Base-by-base conservation (phyloP, 2,888 invertebrate genomes). In the Notodonta ziczac region DNA sequence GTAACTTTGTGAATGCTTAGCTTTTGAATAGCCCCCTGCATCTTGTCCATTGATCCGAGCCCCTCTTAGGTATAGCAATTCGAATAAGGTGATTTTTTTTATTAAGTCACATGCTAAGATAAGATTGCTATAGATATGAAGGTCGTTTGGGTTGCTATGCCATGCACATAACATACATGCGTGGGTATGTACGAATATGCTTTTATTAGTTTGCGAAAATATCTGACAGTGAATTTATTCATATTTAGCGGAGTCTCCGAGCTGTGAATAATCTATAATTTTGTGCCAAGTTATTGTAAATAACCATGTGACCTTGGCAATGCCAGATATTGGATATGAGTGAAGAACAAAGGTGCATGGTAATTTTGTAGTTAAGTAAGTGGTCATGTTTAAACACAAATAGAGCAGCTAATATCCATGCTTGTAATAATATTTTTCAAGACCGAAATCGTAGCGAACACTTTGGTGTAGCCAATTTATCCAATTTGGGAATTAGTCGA, bases 231-330 rank as follows among this genome's bases (percentile, higher is more conserved):
- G 9, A 50, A 16, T 16, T 16, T 50, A 50, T 50, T 50, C 50
- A 9, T 50, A 50, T 16, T 16, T 16, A 14, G 50, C 50, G 5
- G 9, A 48, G 42, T 7, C 9, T 32, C 13, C 9, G 13, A 10
- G 10, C 50, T 39, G 39, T 13, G 50, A 50, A 50, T 57, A 50
- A 51, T 40, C 32, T 50, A 51, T 57, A 39, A 35, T 48, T 48
- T 48, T 57, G 56, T 32, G 46, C 48, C 56, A 61, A 52, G 52
- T 55, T 54, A 44, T 53, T 24, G 39, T 44, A n/a, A 60, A 57
- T 39, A 42, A 7, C 32, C 52, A 32, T 24, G 12, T 13, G 52
- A 32, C 52, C 52, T 52, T 52, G 52, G 4, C 12, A 52, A 12
- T 13, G 24, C 4, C 12, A 32, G 32, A 24, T 32, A 52, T 52